These are phyloP conservation scores for Thaumatotibia leucotreta DNA, from an alignment of 1,140 invertebrate genomes.

Conservation along the genomic window DNA sequence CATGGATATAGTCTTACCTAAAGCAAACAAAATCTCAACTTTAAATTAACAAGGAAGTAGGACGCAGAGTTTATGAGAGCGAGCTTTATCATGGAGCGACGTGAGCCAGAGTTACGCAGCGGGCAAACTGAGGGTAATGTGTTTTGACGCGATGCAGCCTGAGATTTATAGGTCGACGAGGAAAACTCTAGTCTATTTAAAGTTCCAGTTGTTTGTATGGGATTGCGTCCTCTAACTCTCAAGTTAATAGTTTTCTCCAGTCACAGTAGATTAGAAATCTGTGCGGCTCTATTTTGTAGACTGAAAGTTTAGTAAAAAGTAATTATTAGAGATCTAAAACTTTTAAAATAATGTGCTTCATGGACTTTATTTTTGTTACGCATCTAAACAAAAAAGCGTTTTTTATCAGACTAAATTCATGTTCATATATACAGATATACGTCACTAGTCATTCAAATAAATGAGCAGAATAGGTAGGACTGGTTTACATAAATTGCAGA, in stretches of 20 bases:
- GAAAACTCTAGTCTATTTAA: constrained; percentile 23
- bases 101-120: constrained; percentile 22
- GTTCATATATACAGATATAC: no score
- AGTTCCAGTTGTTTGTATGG: constrained; percentile 18
- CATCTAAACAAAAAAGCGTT: no score
- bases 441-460: no score
- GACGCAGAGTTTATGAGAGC: constrained; percentile 11
- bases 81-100: constrained; percentile 6
- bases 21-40: constrained; percentile 8
- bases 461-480: no score
- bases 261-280: background rate
- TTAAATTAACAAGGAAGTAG: constrained; percentile 10
- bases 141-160: constrained; percentile 18
- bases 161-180: constrained; percentile 22
- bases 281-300: no score
- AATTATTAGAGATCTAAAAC: no score
- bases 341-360: no score
- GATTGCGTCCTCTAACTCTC: background rate
- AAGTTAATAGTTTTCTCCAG: background rate
- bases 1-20: background rate
- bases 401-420: no score
- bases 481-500: no score
- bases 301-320: background rate
- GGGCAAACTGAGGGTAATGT: constrained; percentile 22
- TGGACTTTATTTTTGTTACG: no score